Evolutionary conservation across 2,888 invertebrate genomes (phyloP).

Genomic region (Lissocephala sabroskyi): DNA sequence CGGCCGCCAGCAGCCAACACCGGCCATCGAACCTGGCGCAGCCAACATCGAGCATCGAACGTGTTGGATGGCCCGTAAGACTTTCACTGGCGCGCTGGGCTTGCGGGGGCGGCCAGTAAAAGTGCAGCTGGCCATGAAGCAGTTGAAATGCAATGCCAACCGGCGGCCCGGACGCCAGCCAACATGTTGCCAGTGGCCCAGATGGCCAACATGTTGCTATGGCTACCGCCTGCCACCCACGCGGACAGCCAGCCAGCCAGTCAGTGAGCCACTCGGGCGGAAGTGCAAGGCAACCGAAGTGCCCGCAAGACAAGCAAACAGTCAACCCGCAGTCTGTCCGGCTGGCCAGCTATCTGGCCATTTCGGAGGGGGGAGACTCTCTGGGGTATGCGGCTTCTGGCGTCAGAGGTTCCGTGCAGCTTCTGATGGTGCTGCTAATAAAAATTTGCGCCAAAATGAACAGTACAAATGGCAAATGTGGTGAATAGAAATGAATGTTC

Average conservation of each 20-base stretch:
- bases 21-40: not conserved
- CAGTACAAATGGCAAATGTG: slow-evolving; percentile 5
- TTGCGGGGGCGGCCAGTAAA: not conserved
- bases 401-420: too few relatives aligned
- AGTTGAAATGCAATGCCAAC: not conserved
- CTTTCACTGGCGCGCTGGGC: not conserved
- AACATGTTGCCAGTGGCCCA: slow-evolving; percentile 38
- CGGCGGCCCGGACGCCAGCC: slow-evolving; percentile 4
- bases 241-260: not conserved
- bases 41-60: not conserved
- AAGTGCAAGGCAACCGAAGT: not conserved
- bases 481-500: too few relatives aligned
- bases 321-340: not conserved
- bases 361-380: too few relatives aligned
- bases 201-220: slow-evolving; percentile 40
- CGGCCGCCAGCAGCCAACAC: slow-evolving; percentile 19
- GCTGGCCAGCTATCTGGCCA: too few relatives aligned
- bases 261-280: too few relatives aligned
- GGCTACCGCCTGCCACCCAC: not conserved
- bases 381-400: too few relatives aligned
- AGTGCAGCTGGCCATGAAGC: not conserved
- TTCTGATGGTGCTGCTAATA: too few relatives aligned
- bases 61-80: not conserved
- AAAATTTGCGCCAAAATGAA: slow-evolving; percentile 30
- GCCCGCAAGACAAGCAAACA: not conserved